Base-by-base conservation (phyloP, 1,140 invertebrate species). In the Heliothis subflexa region DNA sequence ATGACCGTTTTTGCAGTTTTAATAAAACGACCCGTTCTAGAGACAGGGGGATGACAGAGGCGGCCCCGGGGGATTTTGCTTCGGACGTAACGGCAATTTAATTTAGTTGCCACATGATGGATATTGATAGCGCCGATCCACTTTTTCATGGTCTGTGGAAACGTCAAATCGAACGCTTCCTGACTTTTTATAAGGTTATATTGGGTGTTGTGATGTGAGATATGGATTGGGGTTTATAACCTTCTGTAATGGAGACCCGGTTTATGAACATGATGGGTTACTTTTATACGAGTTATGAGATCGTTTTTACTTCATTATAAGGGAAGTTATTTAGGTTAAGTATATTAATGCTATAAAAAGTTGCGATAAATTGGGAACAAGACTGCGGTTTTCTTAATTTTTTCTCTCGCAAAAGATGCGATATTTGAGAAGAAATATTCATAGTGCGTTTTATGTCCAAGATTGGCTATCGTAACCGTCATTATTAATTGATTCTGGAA, bases 1-100 rank as follows among this genome's bases (percentile, higher is more conserved):
- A 62, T 74, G 78, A 33, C 72, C 73, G 78, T 79, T 82, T 82
- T 82, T 82, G 78, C 81, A 82, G 81, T 82, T 82, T 82, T 82
- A 82, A 75, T 79, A 79, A 81, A 81, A 81, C 61, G 80, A 52
- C 49, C 57, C 52, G 33, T 50, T 62, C 45, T 57, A 70, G 45
- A 78, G 62, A 78, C 62, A 71, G 11, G 49, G 59, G 75, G 64
- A 61, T 78, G 76, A 81, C 72, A 75, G 80, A 78, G 77, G 55
- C 21, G 76, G 77, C 76, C 73, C 14, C 73, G 4, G 45, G 66
- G 74, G 54, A 75, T 72, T 79, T 75, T 74, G 59, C 40, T 73
- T 75, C 57, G 73, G 73, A 62, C 25, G 55, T 62, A 49, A 68
- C 78, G 25, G 57, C 78, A 73, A 74, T 76, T 80, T 80, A 74